A percentile compares a stretch with the other conserved stretches of the same genome.
Conservation (phyloP, 2,888 invertebrate genomes). For the Drosophila percnosoma region DNA sequence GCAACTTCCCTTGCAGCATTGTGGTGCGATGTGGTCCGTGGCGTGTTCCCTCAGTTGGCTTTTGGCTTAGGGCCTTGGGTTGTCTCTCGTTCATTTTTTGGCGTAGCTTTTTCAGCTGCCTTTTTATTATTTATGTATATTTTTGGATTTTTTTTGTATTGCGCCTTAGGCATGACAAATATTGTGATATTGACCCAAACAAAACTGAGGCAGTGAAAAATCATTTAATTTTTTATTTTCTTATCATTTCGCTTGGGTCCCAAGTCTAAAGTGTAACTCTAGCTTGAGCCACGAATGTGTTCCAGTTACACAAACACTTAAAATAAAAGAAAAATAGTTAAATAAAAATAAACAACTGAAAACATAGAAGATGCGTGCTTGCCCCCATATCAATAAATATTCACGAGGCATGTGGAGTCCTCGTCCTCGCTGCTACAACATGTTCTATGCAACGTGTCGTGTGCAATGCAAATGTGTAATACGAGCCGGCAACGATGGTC, state of each 20-base stretch:
- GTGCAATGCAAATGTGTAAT: slow-evolving; percentile 59
- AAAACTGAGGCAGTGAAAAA: slow-evolving; percentile 36
- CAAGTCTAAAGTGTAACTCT: slow-evolving; percentile 9
- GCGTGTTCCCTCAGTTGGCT: neutral
- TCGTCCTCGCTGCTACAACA: slow-evolving; percentile 28
- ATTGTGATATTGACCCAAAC: slow-evolving; percentile 50
- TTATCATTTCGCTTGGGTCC: neutral
- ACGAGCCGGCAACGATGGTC: slow-evolving; percentile 42
- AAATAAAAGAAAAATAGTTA: slow-evolving; percentile 9
- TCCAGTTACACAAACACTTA: slow-evolving; percentile 50
- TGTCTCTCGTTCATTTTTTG: slow-evolving; percentile 29
- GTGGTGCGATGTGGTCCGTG: slow-evolving; percentile 46
- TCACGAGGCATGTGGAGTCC: slow-evolving; percentile 53
- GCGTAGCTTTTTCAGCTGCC: slow-evolving; percentile 40
- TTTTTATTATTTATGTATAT: slow-evolving; percentile 22
- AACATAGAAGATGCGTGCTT: slow-evolving; percentile 10
- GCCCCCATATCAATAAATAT: slow-evolving; percentile 54
- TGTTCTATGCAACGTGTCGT: slow-evolving; percentile 33
- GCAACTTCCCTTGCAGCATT: slow-evolving; percentile 75
- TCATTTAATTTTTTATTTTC: neutral
- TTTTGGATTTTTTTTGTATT: slow-evolving; percentile 22
- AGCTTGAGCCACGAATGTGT: slow-evolving; percentile 33
- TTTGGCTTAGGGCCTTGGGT: slow-evolving; percentile 34
- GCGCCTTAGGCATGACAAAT: slow-evolving; percentile 50
- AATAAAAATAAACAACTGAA: slow-evolving; percentile 9